These are phyloP conservation scores for Automeris io DNA, from an alignment of 2,888 invertebrate species.

Conservation along the genomic window DNA sequence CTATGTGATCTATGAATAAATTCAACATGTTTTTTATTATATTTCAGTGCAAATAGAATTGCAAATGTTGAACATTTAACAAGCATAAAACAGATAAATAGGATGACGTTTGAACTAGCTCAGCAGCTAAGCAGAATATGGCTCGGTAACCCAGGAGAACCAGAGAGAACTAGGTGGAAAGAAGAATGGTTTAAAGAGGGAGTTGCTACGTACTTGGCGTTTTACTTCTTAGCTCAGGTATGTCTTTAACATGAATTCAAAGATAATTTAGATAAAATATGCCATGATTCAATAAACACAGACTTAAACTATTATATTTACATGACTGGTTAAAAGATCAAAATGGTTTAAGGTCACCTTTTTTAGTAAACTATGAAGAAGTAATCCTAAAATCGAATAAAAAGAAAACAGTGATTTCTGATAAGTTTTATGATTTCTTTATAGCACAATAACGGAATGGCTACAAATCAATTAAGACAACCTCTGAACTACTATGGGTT, in stretches of 20 bases:
- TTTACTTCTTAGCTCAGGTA: conserved; percentile 57
- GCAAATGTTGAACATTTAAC: conserved; percentile 38
- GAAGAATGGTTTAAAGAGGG: conserved; percentile 72
- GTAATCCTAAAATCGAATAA: no score
- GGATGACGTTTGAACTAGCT: conserved; percentile 52
- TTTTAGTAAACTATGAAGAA: no score
- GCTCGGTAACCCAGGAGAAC: conserved; percentile 64
- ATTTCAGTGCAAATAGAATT: conserved; percentile 45
- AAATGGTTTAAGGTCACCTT: no score
- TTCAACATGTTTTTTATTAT: not conserved
- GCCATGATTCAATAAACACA: no score
- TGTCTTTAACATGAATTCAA: no score
- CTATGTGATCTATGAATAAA: not conserved
- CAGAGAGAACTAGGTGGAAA: conserved; percentile 49
- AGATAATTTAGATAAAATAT: no score
- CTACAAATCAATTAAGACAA: conserved; percentile 16
- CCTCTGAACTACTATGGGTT: conserved; percentile 44
- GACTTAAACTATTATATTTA: no score
- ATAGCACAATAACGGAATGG: conserved; percentile 43
- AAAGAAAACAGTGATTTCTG: not conserved
- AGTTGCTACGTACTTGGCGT: conserved; percentile 59
- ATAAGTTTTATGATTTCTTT: conserved; percentile 10
- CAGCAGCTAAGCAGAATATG: conserved; percentile 61
- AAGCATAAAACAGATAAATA: conserved; percentile 51
- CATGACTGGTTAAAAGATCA: no score